Evolutionary conservation across 1,140 invertebrate species (phyloP).

Genomic region (Carcinoscorpius rotundicauda): DNA sequence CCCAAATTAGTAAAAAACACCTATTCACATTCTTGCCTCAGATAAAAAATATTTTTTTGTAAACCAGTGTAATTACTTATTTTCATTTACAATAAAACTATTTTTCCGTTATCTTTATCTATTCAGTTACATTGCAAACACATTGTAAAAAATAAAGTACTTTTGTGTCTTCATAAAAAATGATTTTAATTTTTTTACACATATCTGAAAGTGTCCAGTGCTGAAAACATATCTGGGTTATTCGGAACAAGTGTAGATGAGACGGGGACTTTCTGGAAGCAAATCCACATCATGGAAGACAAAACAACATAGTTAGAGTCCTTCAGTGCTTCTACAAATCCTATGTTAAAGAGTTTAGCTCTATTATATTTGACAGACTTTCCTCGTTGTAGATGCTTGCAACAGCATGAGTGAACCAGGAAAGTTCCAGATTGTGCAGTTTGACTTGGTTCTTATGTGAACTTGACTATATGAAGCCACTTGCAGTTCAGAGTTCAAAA

Average conservation of each 20-base stretch:
- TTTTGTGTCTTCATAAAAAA: too few species aligned
- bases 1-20: too few species aligned
- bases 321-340: too few species aligned
- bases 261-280: slow-evolving; percentile 37
- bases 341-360: slow-evolving; percentile 33
- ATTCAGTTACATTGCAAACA: too few species aligned
- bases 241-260: slow-evolving; percentile 24
- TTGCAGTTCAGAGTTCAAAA: not conserved
- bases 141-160: too few species aligned
- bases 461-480: not conserved
- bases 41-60: too few species aligned
- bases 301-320: slow-evolving; percentile 35
- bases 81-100: too few species aligned
- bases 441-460: not conserved
- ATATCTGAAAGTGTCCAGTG: slow-evolving; percentile 25
- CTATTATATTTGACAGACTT: slow-evolving; percentile 11
- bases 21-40: too few species aligned
- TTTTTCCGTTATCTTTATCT: too few species aligned
- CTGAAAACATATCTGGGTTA: slow-evolving; percentile 22
- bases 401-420: not conserved
- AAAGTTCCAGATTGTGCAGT: not conserved
- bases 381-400: not conserved
- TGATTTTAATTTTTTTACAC: slow-evolving; percentile 9
- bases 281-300: slow-evolving; percentile 45
- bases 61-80: too few species aligned